These are phyloP conservation scores for Lasioglossum morio DNA, from an alignment of 2,888 invertebrate species.

Conservation along the genomic window DNA sequence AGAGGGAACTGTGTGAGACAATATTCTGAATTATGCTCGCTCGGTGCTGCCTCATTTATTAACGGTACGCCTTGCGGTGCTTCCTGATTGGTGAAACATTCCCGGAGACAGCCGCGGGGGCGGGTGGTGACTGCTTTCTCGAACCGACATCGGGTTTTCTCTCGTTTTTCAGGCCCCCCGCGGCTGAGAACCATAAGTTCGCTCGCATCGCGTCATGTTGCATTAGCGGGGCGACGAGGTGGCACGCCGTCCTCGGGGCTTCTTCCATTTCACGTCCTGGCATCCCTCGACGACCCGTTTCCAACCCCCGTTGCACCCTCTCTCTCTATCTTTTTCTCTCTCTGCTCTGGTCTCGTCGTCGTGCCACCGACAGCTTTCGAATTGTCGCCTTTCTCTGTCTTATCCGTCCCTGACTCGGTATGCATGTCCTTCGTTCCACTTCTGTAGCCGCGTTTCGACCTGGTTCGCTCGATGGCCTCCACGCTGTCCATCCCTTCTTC, in stretches of 20 bases:
- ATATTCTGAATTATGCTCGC: slow-evolving; percentile 57
- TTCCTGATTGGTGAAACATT: slow-evolving; percentile 52
- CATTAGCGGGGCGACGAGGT: slow-evolving; percentile 78
- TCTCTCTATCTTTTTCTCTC: background rate
- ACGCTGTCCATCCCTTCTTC: slow-evolving; percentile 32
- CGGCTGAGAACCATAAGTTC: slow-evolving; percentile 47
- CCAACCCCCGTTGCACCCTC: slow-evolving; percentile 21
- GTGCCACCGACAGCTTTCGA: slow-evolving; percentile 49
- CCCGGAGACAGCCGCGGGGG: background rate
- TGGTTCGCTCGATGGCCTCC: slow-evolving; percentile 56
- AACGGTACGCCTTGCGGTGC: slow-evolving; percentile 34
- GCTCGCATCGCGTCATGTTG: slow-evolving; percentile 78
- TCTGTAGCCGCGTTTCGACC: slow-evolving; percentile 58
- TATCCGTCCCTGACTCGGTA: slow-evolving; percentile 41
- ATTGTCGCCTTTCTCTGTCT: slow-evolving; percentile 37
- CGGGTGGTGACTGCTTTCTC: background rate
- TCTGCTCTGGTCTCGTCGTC: background rate
- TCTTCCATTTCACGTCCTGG: slow-evolving; percentile 64
- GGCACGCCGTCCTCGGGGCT: slow-evolving; percentile 72
- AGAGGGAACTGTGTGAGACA: slow-evolving; percentile 29
- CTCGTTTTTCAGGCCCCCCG: slow-evolving; percentile 48
- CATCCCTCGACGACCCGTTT: slow-evolving; percentile 57
- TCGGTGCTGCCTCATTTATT: slow-evolving; percentile 40
- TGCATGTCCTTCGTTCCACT: slow-evolving; percentile 57
- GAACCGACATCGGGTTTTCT: slow-evolving; percentile 45